Conservation (phyloP, 1,140 invertebrate species). For the Zaprionus gabonicus region DNA sequence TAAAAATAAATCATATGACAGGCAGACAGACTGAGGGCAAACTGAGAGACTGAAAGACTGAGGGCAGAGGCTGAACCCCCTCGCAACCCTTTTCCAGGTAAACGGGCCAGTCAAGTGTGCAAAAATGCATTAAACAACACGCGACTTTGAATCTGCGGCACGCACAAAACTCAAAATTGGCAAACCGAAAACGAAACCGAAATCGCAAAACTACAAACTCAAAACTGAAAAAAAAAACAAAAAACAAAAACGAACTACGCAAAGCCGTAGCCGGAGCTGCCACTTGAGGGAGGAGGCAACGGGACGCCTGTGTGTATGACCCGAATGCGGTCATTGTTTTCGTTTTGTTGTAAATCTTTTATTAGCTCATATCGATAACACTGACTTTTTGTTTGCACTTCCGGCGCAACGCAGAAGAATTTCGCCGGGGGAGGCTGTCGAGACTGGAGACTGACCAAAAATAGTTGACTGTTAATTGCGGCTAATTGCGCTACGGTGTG, state of each 20-base stretch:
- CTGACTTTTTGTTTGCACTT: slow-evolving; percentile 63
- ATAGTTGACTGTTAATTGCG: slow-evolving; percentile 53
- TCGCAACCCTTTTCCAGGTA: slow-evolving; percentile 64
- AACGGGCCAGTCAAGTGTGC: slow-evolving; percentile 76
- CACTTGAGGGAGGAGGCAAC: slow-evolving; percentile 48
- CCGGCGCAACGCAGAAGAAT: slow-evolving; percentile 36
- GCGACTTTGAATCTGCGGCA: slow-evolving; percentile 59
- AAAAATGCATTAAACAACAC: slow-evolving; percentile 81
- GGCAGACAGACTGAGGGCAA: slow-evolving; percentile 18
- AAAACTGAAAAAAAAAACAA: slow-evolving; percentile 35
- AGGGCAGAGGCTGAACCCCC: slow-evolving; percentile 26
- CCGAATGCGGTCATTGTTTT: slow-evolving; percentile 62
- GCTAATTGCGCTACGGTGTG: slow-evolving; percentile 50
- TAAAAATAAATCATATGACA: slow-evolving; percentile 78
- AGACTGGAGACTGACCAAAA: slow-evolving; percentile 41
- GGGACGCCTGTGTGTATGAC: background rate
- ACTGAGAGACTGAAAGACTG: background rate
- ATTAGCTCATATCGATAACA: slow-evolving; percentile 78
- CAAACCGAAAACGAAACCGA: slow-evolving; percentile 1
- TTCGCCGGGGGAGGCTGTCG: slow-evolving; percentile 10
- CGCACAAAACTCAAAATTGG: slow-evolving; percentile 13
- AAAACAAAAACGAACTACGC: background rate
- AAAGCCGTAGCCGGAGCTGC: slow-evolving; percentile 26
- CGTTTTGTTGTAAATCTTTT: slow-evolving; percentile 67
- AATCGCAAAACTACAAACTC: slow-evolving; percentile 1